phyloP scores from a whole-genome alignment of 2,113 vertebrate genomes.

The Taurulus bubalis region DNA sequence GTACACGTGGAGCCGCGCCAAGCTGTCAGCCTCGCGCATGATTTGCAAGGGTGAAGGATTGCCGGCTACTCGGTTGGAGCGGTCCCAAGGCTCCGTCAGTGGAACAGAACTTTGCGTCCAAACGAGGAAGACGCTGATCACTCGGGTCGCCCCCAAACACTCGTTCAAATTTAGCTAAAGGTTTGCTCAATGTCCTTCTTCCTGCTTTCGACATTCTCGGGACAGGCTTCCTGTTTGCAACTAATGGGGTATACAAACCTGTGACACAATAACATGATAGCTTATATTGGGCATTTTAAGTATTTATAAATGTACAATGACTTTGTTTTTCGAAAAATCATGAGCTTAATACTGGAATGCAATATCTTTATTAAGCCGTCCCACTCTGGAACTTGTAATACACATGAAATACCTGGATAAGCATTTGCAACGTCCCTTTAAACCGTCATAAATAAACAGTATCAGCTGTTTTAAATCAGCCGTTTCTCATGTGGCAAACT shows the following conservation, averaged over 20 bases:
- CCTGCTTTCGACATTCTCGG: neutral
- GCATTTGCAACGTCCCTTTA: neutral
- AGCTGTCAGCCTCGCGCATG: constrained; percentile 63
- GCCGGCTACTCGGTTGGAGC: constrained; percentile 35
- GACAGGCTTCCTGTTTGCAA: neutral
- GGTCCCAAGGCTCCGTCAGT: constrained; percentile 16
- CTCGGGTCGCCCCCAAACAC: constrained; percentile 32
- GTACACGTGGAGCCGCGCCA: constrained; percentile 73
- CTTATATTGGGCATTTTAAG: neutral
- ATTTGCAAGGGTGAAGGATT: constrained; percentile 71
- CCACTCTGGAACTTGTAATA: neutral
- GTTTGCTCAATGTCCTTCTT: neutral
- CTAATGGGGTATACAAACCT: neutral
- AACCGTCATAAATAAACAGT: neutral
- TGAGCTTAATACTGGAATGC: neutral
- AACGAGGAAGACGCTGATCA: constrained; percentile 49
- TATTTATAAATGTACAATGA: neutral
- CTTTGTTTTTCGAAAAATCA: neutral
- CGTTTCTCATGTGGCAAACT: neutral
- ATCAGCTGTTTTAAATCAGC: neutral
- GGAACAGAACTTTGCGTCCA: constrained; percentile 44
- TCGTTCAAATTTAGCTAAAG: too few species aligned
- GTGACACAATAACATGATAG: neutral
- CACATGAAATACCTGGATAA: neutral
- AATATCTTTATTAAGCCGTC: neutral